A percentile compares a stretch with the other conserved stretches of the same genome.
These are phyloP conservation scores for Oreochromis niloticus DNA, from an alignment of 2,113 vertebrate genomes.

Conservation along the genomic window DNA sequence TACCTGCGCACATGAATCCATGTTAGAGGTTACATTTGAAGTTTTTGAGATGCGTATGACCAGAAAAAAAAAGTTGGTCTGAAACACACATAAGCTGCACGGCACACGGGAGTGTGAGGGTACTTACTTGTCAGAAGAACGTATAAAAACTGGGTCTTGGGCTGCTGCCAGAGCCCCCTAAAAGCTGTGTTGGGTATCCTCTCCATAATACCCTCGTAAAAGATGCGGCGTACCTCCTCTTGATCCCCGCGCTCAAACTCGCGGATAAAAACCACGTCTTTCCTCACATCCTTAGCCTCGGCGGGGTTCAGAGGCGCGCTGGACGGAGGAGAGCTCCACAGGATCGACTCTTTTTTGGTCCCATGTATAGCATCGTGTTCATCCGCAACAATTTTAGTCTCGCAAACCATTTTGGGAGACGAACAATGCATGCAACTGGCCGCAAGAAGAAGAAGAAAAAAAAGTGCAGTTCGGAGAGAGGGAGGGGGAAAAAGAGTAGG, in stretches of 20 bases:
- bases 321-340: constrained; percentile 83
- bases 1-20: neutral
- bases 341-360: constrained; percentile 84
- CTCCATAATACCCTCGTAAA: constrained; percentile 93
- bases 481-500: neutral
- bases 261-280: constrained; percentile 82
- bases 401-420: constrained; percentile 97
- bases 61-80: neutral
- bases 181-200: constrained; percentile 93
- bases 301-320: constrained; percentile 56
- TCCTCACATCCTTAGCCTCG: constrained; percentile 66
- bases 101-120: neutral
- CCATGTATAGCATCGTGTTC: constrained; percentile 87
- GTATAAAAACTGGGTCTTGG: constrained; percentile 83
- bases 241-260: constrained; percentile 85
- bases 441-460: constrained; percentile 50
- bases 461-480: constrained; percentile 32
- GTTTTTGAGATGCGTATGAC: neutral
- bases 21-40: neutral
- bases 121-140: constrained; percentile 86
- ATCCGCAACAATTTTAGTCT: constrained; percentile 95
- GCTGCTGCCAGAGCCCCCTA: constrained; percentile 85
- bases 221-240: constrained; percentile 87
- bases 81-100: neutral
- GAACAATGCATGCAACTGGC: constrained; percentile 95